Evolutionary conservation across 2,113 vertebrate species (phyloP).

Genomic region (Poeciliopsis occidentalis): DNA sequence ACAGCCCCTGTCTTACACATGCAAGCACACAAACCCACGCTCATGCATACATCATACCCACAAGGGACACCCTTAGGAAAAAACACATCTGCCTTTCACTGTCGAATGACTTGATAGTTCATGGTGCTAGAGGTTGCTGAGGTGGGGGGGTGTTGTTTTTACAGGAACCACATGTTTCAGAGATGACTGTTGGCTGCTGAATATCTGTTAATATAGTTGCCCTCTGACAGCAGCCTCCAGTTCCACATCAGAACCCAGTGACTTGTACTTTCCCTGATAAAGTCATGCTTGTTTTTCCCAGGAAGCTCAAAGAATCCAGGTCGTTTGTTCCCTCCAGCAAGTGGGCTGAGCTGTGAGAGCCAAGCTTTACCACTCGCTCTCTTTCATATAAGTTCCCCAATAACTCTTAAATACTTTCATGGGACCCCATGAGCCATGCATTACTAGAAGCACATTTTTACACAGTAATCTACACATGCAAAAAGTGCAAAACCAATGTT

Average conservation of each 20-base stretch:
- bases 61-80: conserved; percentile 65
- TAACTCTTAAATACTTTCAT: conserved; percentile 73
- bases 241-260: conserved; percentile 63
- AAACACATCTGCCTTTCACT: conserved; percentile 65
- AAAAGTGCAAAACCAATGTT: not conserved
- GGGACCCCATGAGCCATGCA: conserved; percentile 56
- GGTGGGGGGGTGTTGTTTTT: conserved; percentile 63
- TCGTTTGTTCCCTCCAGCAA: conserved; percentile 1
- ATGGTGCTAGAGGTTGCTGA: conserved; percentile 33
- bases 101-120: conserved; percentile 52
- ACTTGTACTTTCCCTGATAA: conserved; percentile 71
- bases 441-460: conserved; percentile 55
- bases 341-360: conserved; percentile 50
- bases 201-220: conserved; percentile 67
- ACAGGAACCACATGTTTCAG: conserved; percentile 75
- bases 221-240: conserved; percentile 63
- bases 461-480: conserved; percentile 38
- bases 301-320: conserved; percentile 60
- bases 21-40: conserved; percentile 31
- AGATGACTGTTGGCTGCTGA: conserved; percentile 68
- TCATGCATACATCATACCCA: conserved; percentile 50
- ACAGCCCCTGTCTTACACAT: conserved; percentile 44
- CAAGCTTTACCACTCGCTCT: conserved; percentile 52
- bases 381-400: conserved; percentile 57
- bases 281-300: conserved; percentile 67